A percentile compares a stretch with the other conserved stretches of the same genome.
These are phyloP conservation scores for Aythya baeri DNA, from an alignment of 2,113 vertebrate species.

Conservation along the genomic window DNA sequence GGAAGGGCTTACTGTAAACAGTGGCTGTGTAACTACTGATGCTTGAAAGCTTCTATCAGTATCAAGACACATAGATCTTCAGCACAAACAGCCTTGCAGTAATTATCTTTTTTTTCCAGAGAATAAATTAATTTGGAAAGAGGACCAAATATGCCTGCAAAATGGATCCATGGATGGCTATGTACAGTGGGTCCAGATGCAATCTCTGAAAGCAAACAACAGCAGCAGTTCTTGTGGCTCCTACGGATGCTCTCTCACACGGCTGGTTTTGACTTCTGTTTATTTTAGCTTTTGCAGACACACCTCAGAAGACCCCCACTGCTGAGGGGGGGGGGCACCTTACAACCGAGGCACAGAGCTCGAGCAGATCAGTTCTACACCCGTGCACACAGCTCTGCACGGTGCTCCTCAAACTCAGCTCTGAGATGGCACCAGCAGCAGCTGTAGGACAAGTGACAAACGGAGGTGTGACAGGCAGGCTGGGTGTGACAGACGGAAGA, in stretches of 20 bases:
- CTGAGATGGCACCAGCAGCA: not conserved
- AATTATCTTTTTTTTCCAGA: not conserved
- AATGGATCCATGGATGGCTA: not conserved
- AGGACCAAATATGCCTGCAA: not conserved
- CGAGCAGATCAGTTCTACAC: not conserved
- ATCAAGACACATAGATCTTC: not conserved
- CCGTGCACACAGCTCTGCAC: not conserved
- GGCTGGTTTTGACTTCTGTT: not conserved
- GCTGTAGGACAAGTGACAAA: rapidly evolving
- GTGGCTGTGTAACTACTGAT: not conserved
- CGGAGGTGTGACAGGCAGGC: not conserved
- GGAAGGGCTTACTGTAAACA: not conserved
- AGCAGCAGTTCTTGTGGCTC: not conserved
- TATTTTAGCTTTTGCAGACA: not conserved
- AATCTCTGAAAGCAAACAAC: not conserved
- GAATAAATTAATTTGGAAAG: not conserved
- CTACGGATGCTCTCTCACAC: not conserved
- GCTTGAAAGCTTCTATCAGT: constrained; percentile 6
- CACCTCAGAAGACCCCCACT: not conserved
- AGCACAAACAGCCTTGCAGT: not conserved
- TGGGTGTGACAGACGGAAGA: not conserved
- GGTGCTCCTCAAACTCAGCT: rapidly evolving
- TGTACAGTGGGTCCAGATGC: not conserved
- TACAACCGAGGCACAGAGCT: not conserved
- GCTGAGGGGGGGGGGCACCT: rapidly evolving